Evolutionary conservation across 2,797 vertebrate genomes (phyloP), one percentile per base, ranked within the genome.

Genomic region (Champsocephalus gunnari): DNA sequence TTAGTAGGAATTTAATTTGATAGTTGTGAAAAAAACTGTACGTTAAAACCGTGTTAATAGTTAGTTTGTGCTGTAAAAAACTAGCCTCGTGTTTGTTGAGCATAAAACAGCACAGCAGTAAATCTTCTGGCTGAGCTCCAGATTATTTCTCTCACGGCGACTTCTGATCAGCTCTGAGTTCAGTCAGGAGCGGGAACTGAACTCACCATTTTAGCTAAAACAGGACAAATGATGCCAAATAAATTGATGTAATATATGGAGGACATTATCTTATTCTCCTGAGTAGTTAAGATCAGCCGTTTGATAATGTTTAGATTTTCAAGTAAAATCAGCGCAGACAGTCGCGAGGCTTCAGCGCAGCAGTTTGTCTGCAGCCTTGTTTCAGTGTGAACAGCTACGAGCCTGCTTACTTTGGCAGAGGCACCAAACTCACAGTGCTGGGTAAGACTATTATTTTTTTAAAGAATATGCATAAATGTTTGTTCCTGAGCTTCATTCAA

Each of bases 141-240:
- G 73, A 85, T 60, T 60, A 21, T 61, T 49, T 3, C 11, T 66
- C 61, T 78, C 48, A 51, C 32, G 55, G 57, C 0, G 5, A 66
- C 49, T 87, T 89, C 34, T 81, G 72, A 84, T 81, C 80, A 84
- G 17, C 64, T 47, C 75, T 28, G 48, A 81, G 49, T 28, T 28
- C 28, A 51, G 80, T 41, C 87, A 82, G 94, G 94, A 38, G 54
- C 71, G 1, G 95, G 94, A 77, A 95, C 93, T 68, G 92, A 88
- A 86, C 93, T 96, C 82, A 93, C 90, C 0, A 94, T 95, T 1
- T 38, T 34, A 34, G 28, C 3, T 28, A 28, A 28, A 0, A 28
- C 28, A 28, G 28, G 28, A 28, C 4, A 0, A 28, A 28, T 28
- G 0, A 28, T 28, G 4, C 28, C 4, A 28, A 28, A 28, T 28